phyloP scores from a whole-genome alignment of 2,113 vertebrate species.

The Seriola aureovittata region DNA sequence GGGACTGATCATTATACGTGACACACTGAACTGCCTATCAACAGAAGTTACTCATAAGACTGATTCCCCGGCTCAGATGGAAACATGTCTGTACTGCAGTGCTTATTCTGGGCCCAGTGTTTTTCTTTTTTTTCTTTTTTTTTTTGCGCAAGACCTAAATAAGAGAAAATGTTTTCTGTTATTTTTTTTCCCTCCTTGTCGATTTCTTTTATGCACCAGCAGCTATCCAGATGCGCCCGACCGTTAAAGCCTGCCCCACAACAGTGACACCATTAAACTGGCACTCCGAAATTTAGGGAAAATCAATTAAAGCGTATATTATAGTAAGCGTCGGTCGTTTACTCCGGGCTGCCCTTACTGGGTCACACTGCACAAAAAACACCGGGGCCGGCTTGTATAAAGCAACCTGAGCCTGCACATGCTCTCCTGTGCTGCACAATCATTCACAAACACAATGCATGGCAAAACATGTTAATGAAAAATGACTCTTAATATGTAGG shows the following conservation, averaged over 20 bases:
- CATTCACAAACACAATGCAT: not conserved
- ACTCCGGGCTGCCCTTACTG: conserved; percentile 52
- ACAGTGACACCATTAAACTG: conserved; percentile 58
- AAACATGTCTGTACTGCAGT: not conserved
- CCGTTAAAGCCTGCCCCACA: conserved; percentile 43
- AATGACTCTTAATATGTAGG: not conserved
- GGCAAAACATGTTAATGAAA: not conserved
- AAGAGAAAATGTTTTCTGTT: conserved; percentile 5
- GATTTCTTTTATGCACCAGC: conserved; percentile 32
- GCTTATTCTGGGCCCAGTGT: not conserved
- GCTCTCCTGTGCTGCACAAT: not conserved
- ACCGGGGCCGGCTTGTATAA: not conserved
- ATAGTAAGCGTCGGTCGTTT: conserved; percentile 41
- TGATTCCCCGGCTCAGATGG: not conserved
- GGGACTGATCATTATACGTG: conserved; percentile 12
- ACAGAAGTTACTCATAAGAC: conserved; percentile 12
- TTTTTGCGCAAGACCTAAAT: conserved; percentile 21
- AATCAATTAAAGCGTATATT: conserved; percentile 73
- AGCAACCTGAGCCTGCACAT: not conserved
- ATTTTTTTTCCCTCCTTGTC: not conserved
- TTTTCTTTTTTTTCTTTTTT: too few species aligned
- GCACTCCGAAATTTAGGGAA: conserved; percentile 54
- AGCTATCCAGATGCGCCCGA: conserved; percentile 40
- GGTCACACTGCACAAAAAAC: conserved; percentile 45
- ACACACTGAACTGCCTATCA: conserved; percentile 15